phyloP scores from a whole-genome alignment of 2,113 vertebrate genomes.

The Xiphophorus maculatus region DNA sequence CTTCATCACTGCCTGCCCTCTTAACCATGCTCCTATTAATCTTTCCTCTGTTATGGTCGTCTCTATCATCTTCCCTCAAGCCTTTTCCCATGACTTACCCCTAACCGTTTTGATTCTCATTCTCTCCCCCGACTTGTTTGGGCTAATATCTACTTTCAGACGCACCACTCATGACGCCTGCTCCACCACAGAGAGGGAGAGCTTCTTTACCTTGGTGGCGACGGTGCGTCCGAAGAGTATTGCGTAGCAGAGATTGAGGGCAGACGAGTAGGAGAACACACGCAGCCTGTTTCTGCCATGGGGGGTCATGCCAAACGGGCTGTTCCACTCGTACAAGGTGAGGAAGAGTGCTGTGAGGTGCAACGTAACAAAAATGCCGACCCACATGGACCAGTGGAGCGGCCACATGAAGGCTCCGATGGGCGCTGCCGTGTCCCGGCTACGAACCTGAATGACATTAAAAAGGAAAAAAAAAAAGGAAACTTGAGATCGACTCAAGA shows the following conservation, averaged over 20 bases:
- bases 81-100: not conserved
- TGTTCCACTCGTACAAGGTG: conserved; percentile 97
- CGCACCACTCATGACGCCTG: conserved; percentile 5
- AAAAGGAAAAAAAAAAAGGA: not conserved
- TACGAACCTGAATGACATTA: conserved; percentile 80
- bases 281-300: conserved; percentile 89
- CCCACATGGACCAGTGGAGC: conserved; percentile 97
- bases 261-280: conserved; percentile 96
- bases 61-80: conserved; percentile 30
- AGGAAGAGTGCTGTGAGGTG: conserved; percentile 94
- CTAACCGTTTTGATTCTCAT: conserved; percentile 1
- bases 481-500: not conserved
- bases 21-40: conserved; percentile 62
- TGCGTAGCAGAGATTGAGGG: conserved; percentile 97
- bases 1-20: conserved; percentile 69
- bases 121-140: not conserved
- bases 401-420: conserved; percentile 98
- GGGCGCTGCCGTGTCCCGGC: conserved; percentile 89
- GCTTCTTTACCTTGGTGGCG: conserved; percentile 86
- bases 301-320: conserved; percentile 95
- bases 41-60: conserved; percentile 21
- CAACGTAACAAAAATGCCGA: conserved; percentile 93
- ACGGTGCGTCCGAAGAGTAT: conserved; percentile 94
- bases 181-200: conserved; percentile 40
- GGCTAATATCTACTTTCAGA: conserved; percentile 20